Evolutionary conservation across 2,888 invertebrate genomes (phyloP), one percentile per base, ranked within the genome.

Genomic region (Dorcus parallelipipedus): DNA sequence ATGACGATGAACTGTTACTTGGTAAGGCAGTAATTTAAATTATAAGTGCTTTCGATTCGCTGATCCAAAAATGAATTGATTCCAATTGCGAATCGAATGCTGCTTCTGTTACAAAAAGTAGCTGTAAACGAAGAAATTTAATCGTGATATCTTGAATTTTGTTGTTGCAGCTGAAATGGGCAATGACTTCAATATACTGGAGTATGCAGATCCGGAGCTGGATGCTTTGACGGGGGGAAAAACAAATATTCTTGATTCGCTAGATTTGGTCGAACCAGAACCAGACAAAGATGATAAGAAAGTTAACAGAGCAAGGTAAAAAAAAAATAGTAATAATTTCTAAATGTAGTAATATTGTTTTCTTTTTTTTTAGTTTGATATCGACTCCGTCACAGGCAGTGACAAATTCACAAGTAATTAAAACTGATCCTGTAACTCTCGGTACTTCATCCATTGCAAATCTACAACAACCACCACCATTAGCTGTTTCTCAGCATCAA

Each of bases 151-250:
- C 26, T 33, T 33, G 3, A 33, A 33, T 33, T 33, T 1, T 33
- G 5, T 33, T 33, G 5, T 71, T 71, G 80, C 83, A 71, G 91
- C 90, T n/a, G 93, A 93, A 79, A 91, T 95, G 83, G 95, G 94
- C 4, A 90, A 92, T 61, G 95, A 95, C 80, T 97, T 97, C 79
- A 96, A 97, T 77, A 95, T 97, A 71, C 79, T 97, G 63, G 95
- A 95, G 77, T 97, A 96, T 77, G 96, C 95, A 0, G 96, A 97
- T 82, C 94, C 96, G 0, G 95, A 95, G 78, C 80, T 95, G 53
- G 94, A 93, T 66, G 87, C 88, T 60, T 84, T 91, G 67, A 84
- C 88, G 62, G 88, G 88, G 58, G 90, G 90, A 1, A 89, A 90
- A 72, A 92, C 92, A 39, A 93, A 93, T 72, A 91, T 95, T 66